Evolutionary conservation across 1,140 invertebrate genomes (phyloP).

Genomic region (Pseudoatta argentina): DNA sequence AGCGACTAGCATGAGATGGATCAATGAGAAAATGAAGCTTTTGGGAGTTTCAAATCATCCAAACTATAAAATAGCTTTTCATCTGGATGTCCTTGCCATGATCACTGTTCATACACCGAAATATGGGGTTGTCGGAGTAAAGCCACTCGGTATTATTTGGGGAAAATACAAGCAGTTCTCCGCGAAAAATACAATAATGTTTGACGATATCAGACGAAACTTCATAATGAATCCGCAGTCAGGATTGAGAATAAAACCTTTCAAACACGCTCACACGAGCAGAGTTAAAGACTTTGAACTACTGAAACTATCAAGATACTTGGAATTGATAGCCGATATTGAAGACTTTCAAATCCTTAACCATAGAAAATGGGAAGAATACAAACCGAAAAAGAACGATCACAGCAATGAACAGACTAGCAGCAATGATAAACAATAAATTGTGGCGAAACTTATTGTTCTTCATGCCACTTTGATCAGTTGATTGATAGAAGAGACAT

Average conservation of each 20-base stretch:
- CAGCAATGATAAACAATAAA: conserved; percentile 60
- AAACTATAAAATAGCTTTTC: conserved; percentile 97
- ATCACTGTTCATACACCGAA: conserved; percentile 96
- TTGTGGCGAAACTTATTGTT: not conserved
- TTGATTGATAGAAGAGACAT: not conserved
- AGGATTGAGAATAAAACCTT: conserved; percentile 96
- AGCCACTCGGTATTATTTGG: conserved; percentile 98
- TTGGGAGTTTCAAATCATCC: conserved; percentile 94
- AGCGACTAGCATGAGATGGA: conserved; percentile 99
- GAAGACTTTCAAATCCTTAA: conserved; percentile 95
- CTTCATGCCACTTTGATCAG: not conserved
- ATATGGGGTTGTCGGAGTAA: conserved; percentile 96
- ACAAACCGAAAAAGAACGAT: conserved; percentile 85
- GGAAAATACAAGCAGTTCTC: conserved; percentile 96
- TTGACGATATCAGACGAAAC: conserved; percentile 98
- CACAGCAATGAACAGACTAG: conserved; percentile 7
- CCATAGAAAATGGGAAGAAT: conserved; percentile 97
- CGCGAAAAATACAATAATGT: conserved; percentile 98
- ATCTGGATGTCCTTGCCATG: conserved; percentile 97
- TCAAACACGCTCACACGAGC: conserved; percentile 96
- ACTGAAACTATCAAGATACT: conserved; percentile 93
- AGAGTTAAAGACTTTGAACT: conserved; percentile 94
- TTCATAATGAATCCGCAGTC: conserved; percentile 99
- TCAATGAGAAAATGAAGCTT: conserved; percentile 98
- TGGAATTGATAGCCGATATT: conserved; percentile 93